Evolutionary conservation across 2,888 invertebrate species (phyloP), one percentile per base, ranked within the genome.

Genomic region (Ramazzottius varieornatus): DNA sequence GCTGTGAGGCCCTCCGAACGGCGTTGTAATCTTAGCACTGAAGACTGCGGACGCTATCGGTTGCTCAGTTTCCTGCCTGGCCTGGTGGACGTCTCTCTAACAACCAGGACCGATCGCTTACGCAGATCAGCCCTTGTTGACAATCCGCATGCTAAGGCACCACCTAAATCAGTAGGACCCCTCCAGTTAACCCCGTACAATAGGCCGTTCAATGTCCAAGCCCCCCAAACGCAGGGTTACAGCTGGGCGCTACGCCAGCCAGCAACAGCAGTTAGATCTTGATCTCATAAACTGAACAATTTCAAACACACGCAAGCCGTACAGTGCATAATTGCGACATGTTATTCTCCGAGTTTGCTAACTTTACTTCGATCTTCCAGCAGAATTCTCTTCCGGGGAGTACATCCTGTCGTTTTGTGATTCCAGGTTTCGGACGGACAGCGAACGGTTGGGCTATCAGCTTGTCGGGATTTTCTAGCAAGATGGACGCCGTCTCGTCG

Each of bases 51-150:
- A 24, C 16, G 54, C 54, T 54, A 24, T 54, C 20, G 54, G 54
- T 54, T 54, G 54, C 54, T 54, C 54, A 54, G 29, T 54, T 29
- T 54, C 54, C 29, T 54, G 54, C 54, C 54, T 54, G 54, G 54
- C 54, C 54, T 54, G 54, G 54, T 54, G 54, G 54, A 29, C 54
- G 16, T 24, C 54, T 54, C 54, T 54, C 29, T 29, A 54, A 54
- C 54, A 54, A 54, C 54, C 54, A 54, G 29, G 20, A 54, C 54
- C 20, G n/a, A 24, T 54, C 20, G 54, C 20, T 54, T 54, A 29
- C 54, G 20, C 54, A 54, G 13, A 54, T 24, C n/a, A 8, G 54
- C 54, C 20, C 29, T 54, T 54, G 54, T 54, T 29, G 29, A 54
- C 54, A 54, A 54, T 54, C 54, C 4, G 54, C 54, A 54, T 54